Percentiles rank a stretch among this genome's conserved stretches.
Evolutionary conservation across 2,797 vertebrate species (phyloP).

Genomic region (Perodicticus potto): DNA sequence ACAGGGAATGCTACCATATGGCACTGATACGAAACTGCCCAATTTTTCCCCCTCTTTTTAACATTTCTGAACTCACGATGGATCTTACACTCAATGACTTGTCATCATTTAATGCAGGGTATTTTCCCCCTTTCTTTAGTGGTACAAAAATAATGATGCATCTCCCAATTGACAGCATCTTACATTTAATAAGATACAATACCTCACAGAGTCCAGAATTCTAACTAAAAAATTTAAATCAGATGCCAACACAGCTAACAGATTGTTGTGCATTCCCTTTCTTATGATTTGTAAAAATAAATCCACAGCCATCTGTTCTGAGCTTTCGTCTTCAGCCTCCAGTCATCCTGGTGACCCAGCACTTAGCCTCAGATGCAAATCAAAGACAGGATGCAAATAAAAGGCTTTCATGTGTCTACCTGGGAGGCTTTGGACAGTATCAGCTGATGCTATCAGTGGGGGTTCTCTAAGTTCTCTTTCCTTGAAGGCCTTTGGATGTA

Average conservation of each 20-base stretch:
- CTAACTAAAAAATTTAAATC: neutral
- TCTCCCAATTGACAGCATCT: neutral
- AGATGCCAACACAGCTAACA: conserved; percentile 5
- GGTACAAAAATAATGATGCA: neutral
- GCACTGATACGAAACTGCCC: fast-evolving
- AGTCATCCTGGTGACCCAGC: neutral
- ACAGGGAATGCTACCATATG: fast-evolving
- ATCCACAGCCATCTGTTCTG: neutral
- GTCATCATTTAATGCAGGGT: neutral
- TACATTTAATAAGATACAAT: neutral
- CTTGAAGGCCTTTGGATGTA: neutral
- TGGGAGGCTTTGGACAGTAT: neutral
- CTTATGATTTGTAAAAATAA: conserved; percentile 26
- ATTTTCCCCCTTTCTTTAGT: neutral
- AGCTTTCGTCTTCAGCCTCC: neutral
- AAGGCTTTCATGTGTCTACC: neutral
- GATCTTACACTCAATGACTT: neutral
- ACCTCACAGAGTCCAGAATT: neutral
- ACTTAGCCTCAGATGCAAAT: neutral
- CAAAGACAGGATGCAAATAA: neutral
- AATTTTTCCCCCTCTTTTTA: neutral
- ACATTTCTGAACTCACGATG: neutral
- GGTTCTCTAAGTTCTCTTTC: neutral
- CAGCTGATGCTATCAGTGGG: neutral
- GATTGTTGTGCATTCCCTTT: neutral